phyloP scores from a whole-genome alignment of 2,797 vertebrate species.

The Platalea minor region DNA sequence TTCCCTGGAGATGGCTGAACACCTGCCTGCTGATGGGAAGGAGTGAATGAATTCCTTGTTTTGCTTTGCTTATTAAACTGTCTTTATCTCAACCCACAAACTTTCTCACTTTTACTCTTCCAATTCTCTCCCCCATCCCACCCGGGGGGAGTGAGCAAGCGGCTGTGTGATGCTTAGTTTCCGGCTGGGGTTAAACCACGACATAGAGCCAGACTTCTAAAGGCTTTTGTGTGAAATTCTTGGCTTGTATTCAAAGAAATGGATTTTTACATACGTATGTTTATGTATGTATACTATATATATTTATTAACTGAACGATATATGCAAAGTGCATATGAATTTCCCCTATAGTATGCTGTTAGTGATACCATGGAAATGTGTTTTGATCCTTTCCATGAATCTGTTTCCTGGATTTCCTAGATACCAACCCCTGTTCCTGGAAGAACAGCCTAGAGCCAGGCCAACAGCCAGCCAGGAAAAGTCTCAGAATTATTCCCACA shows the following conservation, averaged over 20 bases:
- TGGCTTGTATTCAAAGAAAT: not conserved
- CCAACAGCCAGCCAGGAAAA: not conserved
- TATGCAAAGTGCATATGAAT: not conserved
- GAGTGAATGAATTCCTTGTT: too few relatives aligned
- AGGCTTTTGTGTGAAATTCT: not conserved
- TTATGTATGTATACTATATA: not conserved
- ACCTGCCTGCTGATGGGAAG: too few relatives aligned
- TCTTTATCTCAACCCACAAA: too few relatives aligned
- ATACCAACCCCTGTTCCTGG: not conserved
- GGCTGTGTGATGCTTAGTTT: too few relatives aligned
- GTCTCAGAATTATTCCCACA: not conserved
- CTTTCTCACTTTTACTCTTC: too few relatives aligned
- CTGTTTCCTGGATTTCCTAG: not conserved
- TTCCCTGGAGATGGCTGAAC: too few relatives aligned
- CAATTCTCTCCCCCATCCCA: too few relatives aligned
- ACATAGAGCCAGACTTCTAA: not conserved
- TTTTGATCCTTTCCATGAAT: not conserved
- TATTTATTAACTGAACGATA: not conserved
- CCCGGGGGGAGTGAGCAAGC: too few relatives aligned
- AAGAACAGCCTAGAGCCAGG: not conserved
- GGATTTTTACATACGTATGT: not conserved
- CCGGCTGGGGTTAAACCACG: too few relatives aligned
- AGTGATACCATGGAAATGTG: not conserved
- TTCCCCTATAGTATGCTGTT: not conserved
- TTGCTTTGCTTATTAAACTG: too few relatives aligned